These are phyloP conservation scores for Clinocottus analis DNA, from an alignment of 2,113 vertebrate genomes.

Conservation along the genomic window DNA sequence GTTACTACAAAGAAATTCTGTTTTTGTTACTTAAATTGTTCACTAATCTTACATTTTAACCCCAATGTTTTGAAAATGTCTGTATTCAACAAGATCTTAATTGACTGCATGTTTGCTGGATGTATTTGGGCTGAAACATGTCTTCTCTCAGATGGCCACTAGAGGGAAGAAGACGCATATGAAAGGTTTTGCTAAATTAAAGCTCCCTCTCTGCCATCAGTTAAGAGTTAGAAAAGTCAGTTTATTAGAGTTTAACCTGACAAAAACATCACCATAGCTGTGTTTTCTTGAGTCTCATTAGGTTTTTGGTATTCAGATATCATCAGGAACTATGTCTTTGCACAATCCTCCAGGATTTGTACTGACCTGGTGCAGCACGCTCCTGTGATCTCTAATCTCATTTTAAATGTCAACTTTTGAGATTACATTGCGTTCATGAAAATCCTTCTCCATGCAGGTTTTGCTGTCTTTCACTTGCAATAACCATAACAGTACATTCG, in stretches of 20 bases:
- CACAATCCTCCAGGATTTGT: background rate
- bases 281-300: background rate
- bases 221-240: background rate
- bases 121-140: background rate
- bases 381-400: slow-evolving; percentile 38
- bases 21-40: slow-evolving; percentile 7
- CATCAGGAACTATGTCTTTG: background rate
- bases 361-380: slow-evolving; percentile 5
- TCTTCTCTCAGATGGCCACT: slow-evolving; percentile 51
- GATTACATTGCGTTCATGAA: slow-evolving; percentile 36
- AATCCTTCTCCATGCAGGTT: slow-evolving; percentile 20
- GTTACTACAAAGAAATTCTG: slow-evolving; percentile 38
- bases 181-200: background rate
- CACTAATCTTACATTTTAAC: background rate
- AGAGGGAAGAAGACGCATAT: slow-evolving; percentile 59
- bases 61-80: background rate
- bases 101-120: background rate
- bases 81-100: background rate
- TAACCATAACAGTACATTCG: slow-evolving; percentile 13
- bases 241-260: background rate
- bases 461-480: slow-evolving; percentile 22
- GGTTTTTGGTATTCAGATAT: background rate
- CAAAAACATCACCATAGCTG: background rate
- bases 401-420: slow-evolving; percentile 32
- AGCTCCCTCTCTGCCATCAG: background rate